Percentiles rank a stretch among this genome's conserved stretches.
Conservation (phyloP, 2,888 invertebrate species). For the Eutolmus rufibarbis region DNA sequence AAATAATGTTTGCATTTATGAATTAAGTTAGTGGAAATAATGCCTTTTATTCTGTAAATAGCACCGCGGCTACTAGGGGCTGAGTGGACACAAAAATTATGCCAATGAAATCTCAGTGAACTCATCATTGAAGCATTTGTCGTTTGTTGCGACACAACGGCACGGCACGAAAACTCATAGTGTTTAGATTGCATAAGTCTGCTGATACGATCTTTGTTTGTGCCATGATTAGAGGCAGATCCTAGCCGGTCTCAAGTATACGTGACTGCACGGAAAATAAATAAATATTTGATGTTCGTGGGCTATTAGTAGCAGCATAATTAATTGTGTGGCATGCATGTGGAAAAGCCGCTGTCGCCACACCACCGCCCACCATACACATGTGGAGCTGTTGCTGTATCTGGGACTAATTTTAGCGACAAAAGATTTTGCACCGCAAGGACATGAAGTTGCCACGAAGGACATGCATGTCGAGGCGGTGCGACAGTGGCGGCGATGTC, state of each 20-base stretch:
- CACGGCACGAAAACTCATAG: neutral
- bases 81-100: neutral
- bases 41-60: neutral
- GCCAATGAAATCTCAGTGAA: neutral
- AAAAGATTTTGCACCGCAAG: neutral
- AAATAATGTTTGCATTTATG: neutral
- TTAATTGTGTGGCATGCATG: neutral
- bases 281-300: slow-evolving; percentile 34
- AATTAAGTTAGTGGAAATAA: neutral
- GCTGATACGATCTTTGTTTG: neutral
- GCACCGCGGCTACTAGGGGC: neutral
- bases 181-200: slow-evolving; percentile 4
- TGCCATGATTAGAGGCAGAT: neutral
- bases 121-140: neutral
- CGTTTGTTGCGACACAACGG: neutral
- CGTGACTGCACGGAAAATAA: slow-evolving; percentile 6
- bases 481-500: no score
- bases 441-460: neutral
- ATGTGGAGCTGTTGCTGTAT: neutral
- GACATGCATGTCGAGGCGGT: neutral
- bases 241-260: neutral
- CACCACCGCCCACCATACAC: neutral
- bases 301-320: slow-evolving; percentile 6
- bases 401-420: neutral
- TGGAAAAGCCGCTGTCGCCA: neutral